Evolutionary conservation across 2,797 vertebrate species (phyloP).

Genomic region (Lemur catta): DNA sequence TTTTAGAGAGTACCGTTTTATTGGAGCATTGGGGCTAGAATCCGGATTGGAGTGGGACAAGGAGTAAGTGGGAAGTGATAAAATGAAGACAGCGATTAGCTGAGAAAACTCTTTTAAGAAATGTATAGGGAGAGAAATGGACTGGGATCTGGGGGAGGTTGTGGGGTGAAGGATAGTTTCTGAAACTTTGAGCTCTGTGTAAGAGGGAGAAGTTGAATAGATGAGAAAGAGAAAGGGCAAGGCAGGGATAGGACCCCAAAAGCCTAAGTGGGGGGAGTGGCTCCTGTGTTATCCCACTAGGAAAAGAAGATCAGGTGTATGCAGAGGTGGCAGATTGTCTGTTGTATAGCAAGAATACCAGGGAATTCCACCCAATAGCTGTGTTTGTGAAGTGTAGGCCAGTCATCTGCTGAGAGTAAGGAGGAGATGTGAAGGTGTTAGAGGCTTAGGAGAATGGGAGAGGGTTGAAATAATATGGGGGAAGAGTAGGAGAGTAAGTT

Average conservation of each 20-base stretch:
- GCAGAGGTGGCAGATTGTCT: neutral
- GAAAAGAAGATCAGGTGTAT: neutral
- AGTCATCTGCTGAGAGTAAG: neutral
- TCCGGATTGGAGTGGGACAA: neutral
- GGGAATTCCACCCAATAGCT: neutral
- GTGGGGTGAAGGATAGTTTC: neutral
- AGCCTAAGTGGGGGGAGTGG: too few species aligned
- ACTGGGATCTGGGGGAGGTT: neutral
- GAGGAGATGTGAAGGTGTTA: neutral
- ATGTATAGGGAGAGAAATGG: neutral
- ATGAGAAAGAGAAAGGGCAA: neutral
- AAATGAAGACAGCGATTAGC: neutral
- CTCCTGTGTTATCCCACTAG: neutral
- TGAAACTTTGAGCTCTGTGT: neutral
- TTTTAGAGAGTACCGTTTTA: too few species aligned
- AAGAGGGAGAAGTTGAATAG: neutral
- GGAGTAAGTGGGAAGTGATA: neutral
- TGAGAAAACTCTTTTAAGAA: neutral
- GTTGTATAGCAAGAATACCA: neutral
- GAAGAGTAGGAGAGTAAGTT: too few species aligned
- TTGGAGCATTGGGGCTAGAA: neutral
- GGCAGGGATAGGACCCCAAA: neutral
- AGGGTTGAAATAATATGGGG: neutral
- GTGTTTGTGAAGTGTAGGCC: neutral
- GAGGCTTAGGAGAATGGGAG: neutral